phyloP scores from a whole-genome alignment of 2,797 vertebrate species.

The Babyrousa celebensis region DNA sequence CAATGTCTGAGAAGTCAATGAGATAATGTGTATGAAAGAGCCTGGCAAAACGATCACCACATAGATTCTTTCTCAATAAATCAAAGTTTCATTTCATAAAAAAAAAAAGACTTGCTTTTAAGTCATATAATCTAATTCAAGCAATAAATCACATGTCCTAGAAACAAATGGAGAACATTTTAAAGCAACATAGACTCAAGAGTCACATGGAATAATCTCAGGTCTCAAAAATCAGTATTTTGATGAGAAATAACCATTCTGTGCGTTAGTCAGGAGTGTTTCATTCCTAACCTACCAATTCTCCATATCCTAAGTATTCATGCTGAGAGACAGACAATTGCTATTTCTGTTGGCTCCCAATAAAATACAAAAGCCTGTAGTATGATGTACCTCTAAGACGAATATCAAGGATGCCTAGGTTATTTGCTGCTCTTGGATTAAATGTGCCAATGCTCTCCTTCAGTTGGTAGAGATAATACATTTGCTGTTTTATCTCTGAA shows the following conservation, averaged over 20 bases:
- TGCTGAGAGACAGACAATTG: constrained; percentile 2
- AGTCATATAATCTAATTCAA: constrained; percentile 69
- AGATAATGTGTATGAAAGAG: constrained; percentile 54
- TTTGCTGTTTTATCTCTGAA: constrained; percentile 60
- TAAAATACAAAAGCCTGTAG: constrained; percentile 59
- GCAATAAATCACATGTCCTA: constrained; percentile 57
- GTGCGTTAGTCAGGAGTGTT: constrained; percentile 38
- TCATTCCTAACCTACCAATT: constrained; percentile 60
- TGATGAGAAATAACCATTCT: constrained; percentile 64
- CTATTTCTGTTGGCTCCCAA: constrained; percentile 30
- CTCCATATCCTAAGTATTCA: neutral
- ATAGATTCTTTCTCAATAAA: constrained; percentile 72
- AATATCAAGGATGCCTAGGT: constrained; percentile 37
- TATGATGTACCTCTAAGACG: constrained; percentile 4
- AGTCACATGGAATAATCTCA: constrained; percentile 40
- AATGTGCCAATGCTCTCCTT: constrained; percentile 51
- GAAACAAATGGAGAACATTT: constrained; percentile 68
- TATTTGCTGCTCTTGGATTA: constrained; percentile 49
- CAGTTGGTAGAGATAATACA: constrained; percentile 61
- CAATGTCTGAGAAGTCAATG: constrained; percentile 34
- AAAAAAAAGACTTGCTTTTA: constrained; percentile 71
- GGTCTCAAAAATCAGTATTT: constrained; percentile 52
- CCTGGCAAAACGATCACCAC: constrained; percentile 65
- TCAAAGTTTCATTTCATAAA: constrained; percentile 66
- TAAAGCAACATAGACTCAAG: constrained; percentile 13